A percentile compares a stretch with the other conserved stretches of the same genome.
Evolutionary conservation across 2,888 invertebrate genomes (phyloP).

Genomic region (Acleris cristana): DNA sequence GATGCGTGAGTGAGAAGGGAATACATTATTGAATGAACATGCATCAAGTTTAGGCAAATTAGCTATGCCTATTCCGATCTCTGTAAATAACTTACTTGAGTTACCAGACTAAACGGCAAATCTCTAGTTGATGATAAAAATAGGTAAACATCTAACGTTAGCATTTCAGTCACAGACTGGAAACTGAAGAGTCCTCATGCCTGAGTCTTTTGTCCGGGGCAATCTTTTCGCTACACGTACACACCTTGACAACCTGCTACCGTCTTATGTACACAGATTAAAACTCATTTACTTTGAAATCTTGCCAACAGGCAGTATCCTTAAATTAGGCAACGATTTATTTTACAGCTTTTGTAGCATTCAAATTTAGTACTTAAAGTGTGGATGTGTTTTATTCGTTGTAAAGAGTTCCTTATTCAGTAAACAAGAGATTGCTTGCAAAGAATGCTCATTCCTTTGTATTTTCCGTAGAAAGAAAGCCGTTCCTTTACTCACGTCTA

Average conservation of each 20-base stretch:
- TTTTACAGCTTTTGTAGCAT: not conserved
- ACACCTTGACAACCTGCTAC: not conserved
- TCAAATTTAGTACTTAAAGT: not conserved
- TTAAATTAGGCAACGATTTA: not conserved
- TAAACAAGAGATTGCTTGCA: slow-evolving; percentile 6
- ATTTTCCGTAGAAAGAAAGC: not conserved
- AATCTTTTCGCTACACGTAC: slow-evolving; percentile 15
- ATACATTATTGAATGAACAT: no score
- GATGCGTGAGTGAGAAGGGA: no score
- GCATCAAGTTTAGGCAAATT: no score
- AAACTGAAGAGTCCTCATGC: slow-evolving; percentile 13
- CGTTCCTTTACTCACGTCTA: not conserved
- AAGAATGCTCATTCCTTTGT: slow-evolving; percentile 9
- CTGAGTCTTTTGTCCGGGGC: slow-evolving; percentile 18
- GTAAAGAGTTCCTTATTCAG: slow-evolving; percentile 1
- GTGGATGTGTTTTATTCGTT: not conserved
- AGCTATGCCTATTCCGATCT: no score
- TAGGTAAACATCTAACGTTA: slow-evolving; percentile 9
- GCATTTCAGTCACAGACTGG: slow-evolving; percentile 11
- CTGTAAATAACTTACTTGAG: no score
- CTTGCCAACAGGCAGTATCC: not conserved
- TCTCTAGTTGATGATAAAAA: not conserved
- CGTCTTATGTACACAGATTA: slow-evolving; percentile 1
- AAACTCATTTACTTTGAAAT: not conserved
- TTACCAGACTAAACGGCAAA: no score